Base-by-base conservation (phyloP, 2,113 vertebrate genomes). In the Cephalopholis sonnerati region DNA sequence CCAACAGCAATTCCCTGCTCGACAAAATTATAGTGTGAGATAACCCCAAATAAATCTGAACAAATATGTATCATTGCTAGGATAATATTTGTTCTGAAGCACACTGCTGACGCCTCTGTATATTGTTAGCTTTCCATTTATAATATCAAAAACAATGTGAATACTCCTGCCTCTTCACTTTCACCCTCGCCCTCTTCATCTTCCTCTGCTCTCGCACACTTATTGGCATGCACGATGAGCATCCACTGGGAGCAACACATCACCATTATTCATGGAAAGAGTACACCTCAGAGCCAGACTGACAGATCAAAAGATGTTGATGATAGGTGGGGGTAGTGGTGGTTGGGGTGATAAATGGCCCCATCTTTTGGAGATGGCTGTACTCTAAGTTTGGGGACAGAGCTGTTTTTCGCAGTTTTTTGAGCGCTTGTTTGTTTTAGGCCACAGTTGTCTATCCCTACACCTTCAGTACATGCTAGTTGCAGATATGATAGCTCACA, bases 251-350 rank as follows among this genome's bases (percentile, higher is more conserved):
- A 88, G 75, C 85, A 86, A 87, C 86, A 80, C 79, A 90, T 91
- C 88, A 83, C 90, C 91, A 91, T 92, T 91, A 93, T 91, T 93
- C 88, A 93, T 84, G 66, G 75, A 36, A 48, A 79, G 85, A 91
- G 79, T 57, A 71, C 77, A 88, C 84, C 88, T 91, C 80, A 66
- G 67, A 91, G 87, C 72, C 79, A 80, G 85, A 89, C 79, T 87
- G 91, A 88, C 91, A 87, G 84, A 93, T 92, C 89, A 93, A 91
- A 88, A 93, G 91, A 88, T 86, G 85, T 64, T 75, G 86, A 90
- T 90, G 90, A 93, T 89, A 90, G 85, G 86, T 65, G 74, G 64
- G 81, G 86, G 46, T 70, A 51, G 68, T 54, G 63, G 85, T 53
- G 58, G 74, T 75, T 77, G 73, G 61, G 55, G 59, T 91, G 91